A percentile compares a stretch with the other conserved stretches of the same genome.
phyloP scores from a whole-genome alignment of 2,113 vertebrate genomes.

The Cynocephalus volans region DNA sequence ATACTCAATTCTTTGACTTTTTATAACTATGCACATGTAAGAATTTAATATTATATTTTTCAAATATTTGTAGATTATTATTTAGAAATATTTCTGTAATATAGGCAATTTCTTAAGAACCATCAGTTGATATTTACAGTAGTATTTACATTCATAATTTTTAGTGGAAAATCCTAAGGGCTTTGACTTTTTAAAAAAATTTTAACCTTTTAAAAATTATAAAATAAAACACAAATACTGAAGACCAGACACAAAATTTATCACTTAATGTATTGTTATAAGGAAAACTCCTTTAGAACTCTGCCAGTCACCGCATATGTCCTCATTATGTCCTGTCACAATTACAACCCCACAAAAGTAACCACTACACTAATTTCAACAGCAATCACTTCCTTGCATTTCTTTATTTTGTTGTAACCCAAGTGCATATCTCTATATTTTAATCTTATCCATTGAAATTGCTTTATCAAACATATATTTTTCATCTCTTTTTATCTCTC shows the following conservation, averaged over 20 bases:
- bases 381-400: not conserved
- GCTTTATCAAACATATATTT: not conserved
- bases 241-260: constrained; percentile 33
- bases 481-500: not conserved
- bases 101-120: constrained; percentile 70
- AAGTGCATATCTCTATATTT: not conserved
- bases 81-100: constrained; percentile 71
- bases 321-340: not conserved
- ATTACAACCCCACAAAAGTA: not conserved
- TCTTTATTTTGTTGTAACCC: not conserved
- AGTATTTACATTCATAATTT: constrained; percentile 52
- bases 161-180: constrained; percentile 57
- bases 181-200: constrained; percentile 42
- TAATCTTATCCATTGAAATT: not conserved
- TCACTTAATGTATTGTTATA: not conserved
- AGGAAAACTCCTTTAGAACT: not conserved
- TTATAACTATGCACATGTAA: constrained; percentile 50
- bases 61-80: constrained; percentile 76
- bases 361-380: not conserved
- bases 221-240: constrained; percentile 54
- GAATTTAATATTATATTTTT: constrained; percentile 73
- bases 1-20: constrained; percentile 67
- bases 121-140: constrained; percentile 40
- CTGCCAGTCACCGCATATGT: not conserved
- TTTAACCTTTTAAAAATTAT: constrained; percentile 60